phyloP scores from a whole-genome alignment of 2,113 vertebrate genomes.

The Chamaea fasciata region DNA sequence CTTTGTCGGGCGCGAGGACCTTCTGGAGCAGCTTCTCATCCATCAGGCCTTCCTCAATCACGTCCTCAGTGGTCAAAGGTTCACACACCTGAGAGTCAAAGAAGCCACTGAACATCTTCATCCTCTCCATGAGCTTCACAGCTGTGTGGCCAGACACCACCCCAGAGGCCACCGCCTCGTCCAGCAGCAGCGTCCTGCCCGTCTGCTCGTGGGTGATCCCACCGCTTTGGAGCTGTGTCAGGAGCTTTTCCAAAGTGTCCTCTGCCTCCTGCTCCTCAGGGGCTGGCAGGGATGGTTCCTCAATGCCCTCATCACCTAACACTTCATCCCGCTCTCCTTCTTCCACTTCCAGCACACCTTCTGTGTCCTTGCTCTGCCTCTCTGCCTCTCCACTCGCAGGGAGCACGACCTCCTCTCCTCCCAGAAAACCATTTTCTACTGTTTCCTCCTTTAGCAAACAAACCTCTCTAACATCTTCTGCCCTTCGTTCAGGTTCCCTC shows the following conservation, averaged over 20 bases:
- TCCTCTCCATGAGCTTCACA: slow-evolving; percentile 84
- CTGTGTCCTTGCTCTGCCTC: not conserved
- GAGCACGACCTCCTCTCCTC: not conserved
- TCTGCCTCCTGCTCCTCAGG: slow-evolving; percentile 40
- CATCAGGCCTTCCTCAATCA: slow-evolving; percentile 83
- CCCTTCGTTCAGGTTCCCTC: not conserved
- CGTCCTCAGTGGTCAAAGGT: slow-evolving; percentile 80
- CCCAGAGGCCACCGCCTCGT: slow-evolving; percentile 80
- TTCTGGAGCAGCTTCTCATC: slow-evolving; percentile 86
- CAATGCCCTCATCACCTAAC: not conserved
- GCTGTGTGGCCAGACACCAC: slow-evolving; percentile 81
- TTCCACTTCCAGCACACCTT: not conserved
- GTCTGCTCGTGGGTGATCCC: slow-evolving; percentile 76
- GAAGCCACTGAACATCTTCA: slow-evolving; percentile 88
- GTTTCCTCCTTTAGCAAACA: not conserved
- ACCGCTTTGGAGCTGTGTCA: slow-evolving; percentile 75
- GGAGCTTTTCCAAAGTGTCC: slow-evolving; percentile 67
- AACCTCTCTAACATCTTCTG: not conserved
- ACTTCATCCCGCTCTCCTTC: not conserved
- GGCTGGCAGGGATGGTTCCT: not conserved
- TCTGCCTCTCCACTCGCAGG: not conserved
- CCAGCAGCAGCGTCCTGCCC: slow-evolving; percentile 78
- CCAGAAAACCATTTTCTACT: not conserved
- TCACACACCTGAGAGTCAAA: slow-evolving; percentile 77
- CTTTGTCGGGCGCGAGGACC: slow-evolving; percentile 84